A percentile compares a stretch with the other conserved stretches of the same genome.
Evolutionary conservation across 2,888 invertebrate genomes (phyloP).

Genomic region (Zaprionus lineosus): DNA sequence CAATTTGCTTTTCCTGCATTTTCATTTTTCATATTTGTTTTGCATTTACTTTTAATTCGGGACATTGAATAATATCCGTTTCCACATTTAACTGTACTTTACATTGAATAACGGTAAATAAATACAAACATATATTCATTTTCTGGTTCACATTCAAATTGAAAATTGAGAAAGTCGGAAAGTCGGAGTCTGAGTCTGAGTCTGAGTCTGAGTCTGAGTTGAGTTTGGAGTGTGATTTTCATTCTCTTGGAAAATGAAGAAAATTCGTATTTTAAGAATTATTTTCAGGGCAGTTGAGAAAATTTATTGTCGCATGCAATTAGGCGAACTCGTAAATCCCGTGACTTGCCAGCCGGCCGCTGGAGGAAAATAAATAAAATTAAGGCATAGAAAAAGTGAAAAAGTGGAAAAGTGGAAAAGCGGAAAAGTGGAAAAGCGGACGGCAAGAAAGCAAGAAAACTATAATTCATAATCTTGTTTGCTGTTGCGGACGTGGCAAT

Average conservation of each 20-base stretch:
- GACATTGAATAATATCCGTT: conserved; percentile 63
- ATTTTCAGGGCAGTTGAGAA: conserved; percentile 64
- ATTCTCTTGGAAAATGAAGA: neutral
- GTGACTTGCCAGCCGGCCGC: conserved; percentile 36
- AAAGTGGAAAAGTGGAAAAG: too few species aligned
- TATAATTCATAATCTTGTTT: conserved; percentile 68
- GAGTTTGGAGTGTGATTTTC: too few species aligned
- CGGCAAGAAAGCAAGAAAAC: conserved; percentile 55
- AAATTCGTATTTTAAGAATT: conserved; percentile 55
- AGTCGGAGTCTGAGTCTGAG: too few species aligned
- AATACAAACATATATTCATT: conserved; percentile 57
- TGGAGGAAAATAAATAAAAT: conserved; percentile 67
- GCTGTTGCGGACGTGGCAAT: conserved; percentile 58
- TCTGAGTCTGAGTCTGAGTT: too few species aligned
- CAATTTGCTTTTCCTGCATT: neutral
- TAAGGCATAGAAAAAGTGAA: conserved; percentile 47
- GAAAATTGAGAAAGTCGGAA: too few species aligned
- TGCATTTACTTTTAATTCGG: conserved; percentile 4
- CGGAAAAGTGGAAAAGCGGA: too few species aligned
- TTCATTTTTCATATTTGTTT: conserved; percentile 11
- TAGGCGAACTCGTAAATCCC: conserved; percentile 69
- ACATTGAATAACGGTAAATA: conserved; percentile 52
- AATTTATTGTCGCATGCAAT: conserved; percentile 74
- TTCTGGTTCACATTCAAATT: conserved; percentile 33
- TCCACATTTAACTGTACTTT: conserved; percentile 58